Conservation (phyloP, 2,888 invertebrate species). For the Myathropa florea region DNA sequence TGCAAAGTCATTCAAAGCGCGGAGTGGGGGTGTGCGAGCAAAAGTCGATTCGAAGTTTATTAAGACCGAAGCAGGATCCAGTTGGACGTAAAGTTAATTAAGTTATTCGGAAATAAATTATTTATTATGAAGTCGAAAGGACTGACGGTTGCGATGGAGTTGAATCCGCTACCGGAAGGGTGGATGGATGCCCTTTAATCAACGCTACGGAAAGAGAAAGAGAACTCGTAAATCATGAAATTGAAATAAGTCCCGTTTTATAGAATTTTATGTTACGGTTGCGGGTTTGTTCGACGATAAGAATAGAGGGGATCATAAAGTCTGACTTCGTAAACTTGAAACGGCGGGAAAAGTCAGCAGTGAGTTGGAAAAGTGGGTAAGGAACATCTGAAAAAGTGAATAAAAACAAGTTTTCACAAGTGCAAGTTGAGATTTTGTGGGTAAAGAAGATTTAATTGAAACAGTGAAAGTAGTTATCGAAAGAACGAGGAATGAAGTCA, state of each 20-base stretch:
- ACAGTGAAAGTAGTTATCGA: background rate
- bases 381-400: too few species aligned
- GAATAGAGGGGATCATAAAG: background rate
- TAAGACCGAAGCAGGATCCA: background rate
- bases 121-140: slow-evolving; percentile 17
- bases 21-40: background rate
- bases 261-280: background rate
- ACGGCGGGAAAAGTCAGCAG: background rate
- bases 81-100: slow-evolving; percentile 48
- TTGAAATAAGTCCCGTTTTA: background rate
- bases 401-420: background rate
- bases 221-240: background rate
- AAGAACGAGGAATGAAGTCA: background rate
- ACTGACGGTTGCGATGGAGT: too few species aligned
- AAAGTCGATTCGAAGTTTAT: slow-evolving; percentile 44
- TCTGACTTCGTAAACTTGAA: background rate
- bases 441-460: background rate
- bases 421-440: background rate
- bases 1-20: slow-evolving; percentile 12
- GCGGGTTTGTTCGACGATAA: background rate
- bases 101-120: slow-evolving; percentile 49
- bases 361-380: too few species aligned
- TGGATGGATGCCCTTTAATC: too few species aligned
- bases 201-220: background rate
- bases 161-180: too few species aligned